Conservation (phyloP, 2,113 vertebrate genomes). For the Poeciliopsis prolifica region DNA sequence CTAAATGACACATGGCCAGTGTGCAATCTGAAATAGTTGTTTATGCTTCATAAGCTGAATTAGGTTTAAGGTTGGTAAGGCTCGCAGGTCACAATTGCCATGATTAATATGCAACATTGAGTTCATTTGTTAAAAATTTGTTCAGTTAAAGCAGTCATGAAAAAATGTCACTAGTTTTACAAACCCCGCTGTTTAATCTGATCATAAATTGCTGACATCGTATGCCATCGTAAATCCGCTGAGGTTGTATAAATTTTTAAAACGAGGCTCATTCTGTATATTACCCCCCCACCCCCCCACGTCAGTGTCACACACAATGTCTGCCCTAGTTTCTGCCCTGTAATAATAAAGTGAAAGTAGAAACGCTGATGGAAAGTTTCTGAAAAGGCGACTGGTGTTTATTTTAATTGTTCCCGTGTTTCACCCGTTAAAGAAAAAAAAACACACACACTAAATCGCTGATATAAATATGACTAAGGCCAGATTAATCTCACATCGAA, state of each 20-base stretch:
- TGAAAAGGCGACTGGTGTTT: background rate
- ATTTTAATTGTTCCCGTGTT: background rate
- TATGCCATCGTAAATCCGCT: too few species aligned
- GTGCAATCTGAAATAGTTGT: background rate
- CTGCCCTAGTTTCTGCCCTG: background rate
- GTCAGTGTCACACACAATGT: conserved; percentile 32
- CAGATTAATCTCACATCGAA: conserved; percentile 85
- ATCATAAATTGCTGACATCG: background rate
- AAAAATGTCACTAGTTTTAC: background rate
- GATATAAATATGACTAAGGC: background rate
- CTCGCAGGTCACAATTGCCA: background rate
- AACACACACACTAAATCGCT: background rate
- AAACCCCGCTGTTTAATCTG: background rate
- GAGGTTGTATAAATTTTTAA: too few species aligned
- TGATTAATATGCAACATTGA: background rate
- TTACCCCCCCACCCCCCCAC: conserved; percentile 44
- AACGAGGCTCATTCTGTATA: background rate
- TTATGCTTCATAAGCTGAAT: background rate
- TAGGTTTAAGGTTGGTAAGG: background rate
- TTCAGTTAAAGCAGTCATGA: too few species aligned
- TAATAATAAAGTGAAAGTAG: conserved; percentile 18
- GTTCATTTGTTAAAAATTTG: background rate
- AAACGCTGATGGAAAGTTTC: background rate
- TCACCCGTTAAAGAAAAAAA: background rate
- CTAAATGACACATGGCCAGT: background rate